phyloP scores from a whole-genome alignment of 2,888 invertebrate species.

The Nomada hirtipes region DNA sequence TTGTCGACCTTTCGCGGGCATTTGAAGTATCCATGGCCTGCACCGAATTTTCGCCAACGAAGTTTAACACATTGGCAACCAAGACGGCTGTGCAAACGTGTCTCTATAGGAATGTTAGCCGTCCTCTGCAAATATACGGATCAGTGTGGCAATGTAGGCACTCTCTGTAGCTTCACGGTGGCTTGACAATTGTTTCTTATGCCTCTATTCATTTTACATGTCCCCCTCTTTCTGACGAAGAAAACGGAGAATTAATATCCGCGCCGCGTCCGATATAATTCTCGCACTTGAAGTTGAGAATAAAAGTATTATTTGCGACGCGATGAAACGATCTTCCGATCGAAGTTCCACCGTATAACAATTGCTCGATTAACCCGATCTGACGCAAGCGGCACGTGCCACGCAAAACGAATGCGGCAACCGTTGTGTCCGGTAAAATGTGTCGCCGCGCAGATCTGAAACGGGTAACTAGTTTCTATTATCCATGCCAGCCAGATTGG shows the following conservation, averaged over 20 bases:
- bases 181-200: neutral
- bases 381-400: constrained; percentile 13
- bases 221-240: too few relatives aligned
- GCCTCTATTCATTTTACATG: neutral
- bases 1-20: too few relatives aligned
- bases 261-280: neutral
- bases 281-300: neutral
- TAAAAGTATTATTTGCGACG: neutral
- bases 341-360: constrained; percentile 7
- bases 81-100: too few relatives aligned
- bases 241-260: too few relatives aligned
- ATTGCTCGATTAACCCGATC: constrained; percentile 36
- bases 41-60: too few relatives aligned
- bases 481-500: neutral
- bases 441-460: neutral
- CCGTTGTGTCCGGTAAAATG: neutral
- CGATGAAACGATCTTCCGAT: neutral
- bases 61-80: too few relatives aligned
- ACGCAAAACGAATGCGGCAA: neutral
- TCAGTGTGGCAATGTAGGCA: neutral
- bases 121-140: neutral
- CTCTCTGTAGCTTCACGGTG: neutral
- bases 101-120: neutral
- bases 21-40: too few relatives aligned
- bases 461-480: neutral